Percentiles rank a stretch among this genome's conserved stretches.
Conservation (phyloP, 2,888 invertebrate genomes). For the Parthenolecanium corni region DNA sequence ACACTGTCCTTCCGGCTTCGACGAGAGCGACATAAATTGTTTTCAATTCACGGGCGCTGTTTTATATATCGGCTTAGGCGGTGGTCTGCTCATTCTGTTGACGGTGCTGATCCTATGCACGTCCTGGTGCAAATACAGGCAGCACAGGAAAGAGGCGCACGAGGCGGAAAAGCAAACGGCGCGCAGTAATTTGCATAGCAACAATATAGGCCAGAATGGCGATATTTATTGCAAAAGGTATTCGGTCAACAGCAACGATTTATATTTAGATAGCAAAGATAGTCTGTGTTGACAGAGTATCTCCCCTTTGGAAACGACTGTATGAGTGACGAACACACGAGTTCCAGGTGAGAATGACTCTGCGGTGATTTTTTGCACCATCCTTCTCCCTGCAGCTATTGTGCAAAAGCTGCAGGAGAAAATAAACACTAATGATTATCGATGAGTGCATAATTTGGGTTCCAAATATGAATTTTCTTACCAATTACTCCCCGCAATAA, state of each 20-base stretch:
- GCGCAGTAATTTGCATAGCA: slow-evolving; percentile 4
- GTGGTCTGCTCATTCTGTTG: slow-evolving; percentile 51
- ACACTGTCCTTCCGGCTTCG: slow-evolving; percentile 71
- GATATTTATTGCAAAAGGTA: slow-evolving; percentile 27
- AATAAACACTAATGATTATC: too few species aligned
- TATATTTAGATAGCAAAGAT: slow-evolving; percentile 51
- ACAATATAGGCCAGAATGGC: slow-evolving; percentile 15
- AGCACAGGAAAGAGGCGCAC: slow-evolving; percentile 32
- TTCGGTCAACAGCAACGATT: slow-evolving; percentile 33
- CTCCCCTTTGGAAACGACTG: slow-evolving; percentile 23
- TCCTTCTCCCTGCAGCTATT: too few species aligned
- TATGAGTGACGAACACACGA: slow-evolving; percentile 4
- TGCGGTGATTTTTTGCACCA: too few species aligned
- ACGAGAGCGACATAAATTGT: slow-evolving; percentile 66
- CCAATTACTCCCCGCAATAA: too few species aligned
- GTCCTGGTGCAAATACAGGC: slow-evolving; percentile 40
- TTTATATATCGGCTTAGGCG: slow-evolving; percentile 52
- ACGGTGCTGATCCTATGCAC: slow-evolving; percentile 49
- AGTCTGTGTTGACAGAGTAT: slow-evolving; percentile 57
- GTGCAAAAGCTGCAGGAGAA: neutral
- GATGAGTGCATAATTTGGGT: too few species aligned
- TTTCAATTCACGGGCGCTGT: slow-evolving; percentile 55
- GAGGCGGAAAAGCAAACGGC: slow-evolving; percentile 28
- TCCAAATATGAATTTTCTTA: too few species aligned
- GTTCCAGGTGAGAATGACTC: too few species aligned